A percentile compares a stretch with the other conserved stretches of the same genome.
Evolutionary conservation across 2,797 vertebrate species (phyloP).

Genomic region (Sciaenops ocellatus): DNA sequence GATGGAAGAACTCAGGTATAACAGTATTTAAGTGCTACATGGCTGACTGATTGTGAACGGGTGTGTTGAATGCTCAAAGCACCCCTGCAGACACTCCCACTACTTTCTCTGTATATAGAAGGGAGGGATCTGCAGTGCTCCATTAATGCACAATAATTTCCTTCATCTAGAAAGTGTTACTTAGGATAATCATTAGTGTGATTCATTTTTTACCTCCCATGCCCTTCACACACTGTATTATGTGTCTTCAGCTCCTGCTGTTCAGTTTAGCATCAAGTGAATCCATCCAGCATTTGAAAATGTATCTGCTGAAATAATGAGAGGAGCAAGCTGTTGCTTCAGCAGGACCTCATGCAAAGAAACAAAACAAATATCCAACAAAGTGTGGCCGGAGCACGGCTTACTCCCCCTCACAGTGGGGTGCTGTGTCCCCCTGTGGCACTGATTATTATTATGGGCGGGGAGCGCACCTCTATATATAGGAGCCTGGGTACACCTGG

Average conservation of each 20-base stretch:
- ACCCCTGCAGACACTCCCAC: constrained; percentile 15
- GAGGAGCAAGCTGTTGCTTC: constrained; percentile 47
- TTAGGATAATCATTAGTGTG: constrained; percentile 39
- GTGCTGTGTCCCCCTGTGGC: too few species aligned
- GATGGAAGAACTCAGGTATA: constrained; percentile 11
- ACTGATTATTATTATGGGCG: too few species aligned
- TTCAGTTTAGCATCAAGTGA: constrained; percentile 38
- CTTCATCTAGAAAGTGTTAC: constrained; percentile 36
- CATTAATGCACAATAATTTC: constrained; percentile 42
- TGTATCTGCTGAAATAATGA: constrained; percentile 36
- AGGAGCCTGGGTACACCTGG: too few species aligned
- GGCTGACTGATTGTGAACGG: constrained; percentile 36
- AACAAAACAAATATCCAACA: constrained; percentile 31
- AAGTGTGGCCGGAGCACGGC: too few species aligned
- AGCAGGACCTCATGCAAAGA: constrained; percentile 29
- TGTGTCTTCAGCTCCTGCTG: constrained; percentile 46
- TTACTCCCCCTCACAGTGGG: too few species aligned
- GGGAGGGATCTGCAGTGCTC: background rate
- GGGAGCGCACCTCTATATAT: too few species aligned
- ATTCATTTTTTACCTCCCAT: constrained; percentile 46
- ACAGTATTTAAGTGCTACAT: constrained; percentile 5
- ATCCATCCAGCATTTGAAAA: constrained; percentile 39
- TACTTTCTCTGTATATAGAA: background rate
- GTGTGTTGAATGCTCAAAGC: constrained; percentile 33
- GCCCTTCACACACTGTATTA: constrained; percentile 40